A percentile compares a stretch with the other conserved stretches of the same genome.
These are phyloP conservation scores for Upupa epops DNA, from an alignment of 2,113 vertebrate species.

Conservation along the genomic window DNA sequence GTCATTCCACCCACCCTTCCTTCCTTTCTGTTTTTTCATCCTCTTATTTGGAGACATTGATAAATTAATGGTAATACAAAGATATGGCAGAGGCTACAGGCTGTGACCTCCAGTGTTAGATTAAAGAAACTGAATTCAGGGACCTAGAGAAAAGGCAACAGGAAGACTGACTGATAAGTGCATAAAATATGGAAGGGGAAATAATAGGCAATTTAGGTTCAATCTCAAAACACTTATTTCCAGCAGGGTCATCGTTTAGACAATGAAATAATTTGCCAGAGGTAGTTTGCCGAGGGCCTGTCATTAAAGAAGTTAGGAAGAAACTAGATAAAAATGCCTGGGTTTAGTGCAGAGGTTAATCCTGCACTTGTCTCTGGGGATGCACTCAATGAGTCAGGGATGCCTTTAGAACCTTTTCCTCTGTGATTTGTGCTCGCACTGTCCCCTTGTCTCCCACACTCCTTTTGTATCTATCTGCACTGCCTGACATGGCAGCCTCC, in stretches of 20 bases:
- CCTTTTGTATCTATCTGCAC: slow-evolving; percentile 37
- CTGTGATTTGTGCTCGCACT: neutral
- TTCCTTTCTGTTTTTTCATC: neutral
- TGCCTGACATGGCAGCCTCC: neutral
- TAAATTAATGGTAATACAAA: slow-evolving; percentile 46
- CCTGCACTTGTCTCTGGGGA: neutral
- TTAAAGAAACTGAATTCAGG: slow-evolving; percentile 44
- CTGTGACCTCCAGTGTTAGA: slow-evolving; percentile 42
- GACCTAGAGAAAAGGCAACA: slow-evolving; percentile 20
- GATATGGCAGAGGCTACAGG: slow-evolving; percentile 7
- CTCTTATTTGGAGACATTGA: slow-evolving; percentile 31
- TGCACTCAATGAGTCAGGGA: neutral
- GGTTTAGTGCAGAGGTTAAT: slow-evolving; percentile 16
- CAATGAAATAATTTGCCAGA: slow-evolving; percentile 52
- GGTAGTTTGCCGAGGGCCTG: neutral
- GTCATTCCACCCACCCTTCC: neutral
- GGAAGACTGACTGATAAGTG: slow-evolving; percentile 15
- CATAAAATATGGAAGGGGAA: slow-evolving; percentile 31
- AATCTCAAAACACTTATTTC: neutral
- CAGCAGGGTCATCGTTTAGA: slow-evolving; percentile 37
- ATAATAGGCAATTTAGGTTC: slow-evolving; percentile 47
- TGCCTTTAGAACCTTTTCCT: neutral
- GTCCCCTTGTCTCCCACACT: neutral
- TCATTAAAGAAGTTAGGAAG: slow-evolving; percentile 43
- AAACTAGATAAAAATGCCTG: neutral